These are phyloP conservation scores for Sycobia sp. DNA, from an alignment of 1,140 invertebrate species.

Conservation along the genomic window DNA sequence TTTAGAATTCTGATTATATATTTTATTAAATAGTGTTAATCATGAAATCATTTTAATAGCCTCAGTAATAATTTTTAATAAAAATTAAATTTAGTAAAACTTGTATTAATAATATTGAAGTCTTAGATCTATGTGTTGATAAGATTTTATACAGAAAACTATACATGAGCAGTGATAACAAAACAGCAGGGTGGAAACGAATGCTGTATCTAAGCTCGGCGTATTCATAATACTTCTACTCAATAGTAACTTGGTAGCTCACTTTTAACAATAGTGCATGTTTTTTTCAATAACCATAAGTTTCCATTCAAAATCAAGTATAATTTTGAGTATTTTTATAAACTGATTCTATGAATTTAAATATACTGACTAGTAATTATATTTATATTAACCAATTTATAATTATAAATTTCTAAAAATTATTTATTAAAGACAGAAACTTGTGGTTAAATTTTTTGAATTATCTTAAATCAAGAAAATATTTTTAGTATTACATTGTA, in stretches of 20 bases:
- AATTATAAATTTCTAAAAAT: constrained; percentile 10
- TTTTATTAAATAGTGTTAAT: too few relatives aligned
- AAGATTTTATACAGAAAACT: constrained; percentile 32
- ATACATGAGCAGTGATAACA: constrained; percentile 39
- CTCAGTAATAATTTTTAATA: too few relatives aligned
- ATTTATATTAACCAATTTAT: not conserved
- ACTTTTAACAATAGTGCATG: constrained; percentile 64
- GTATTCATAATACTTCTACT: constrained; percentile 59
- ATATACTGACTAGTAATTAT: too few relatives aligned
- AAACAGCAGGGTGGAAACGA: constrained; percentile 55
- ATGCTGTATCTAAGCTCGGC: constrained; percentile 62
- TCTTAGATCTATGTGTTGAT: not conserved
- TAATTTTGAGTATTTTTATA: not conserved
- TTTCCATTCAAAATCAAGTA: constrained; percentile 45
- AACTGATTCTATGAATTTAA: too few relatives aligned
- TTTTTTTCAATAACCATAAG: constrained; percentile 53
- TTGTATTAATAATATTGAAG: not conserved
- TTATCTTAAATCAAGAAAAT: constrained; percentile 18
- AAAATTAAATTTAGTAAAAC: too few relatives aligned
- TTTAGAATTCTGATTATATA: not conserved
- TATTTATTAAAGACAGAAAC: constrained; percentile 21
- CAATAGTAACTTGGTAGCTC: constrained; percentile 60
- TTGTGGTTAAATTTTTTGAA: constrained; percentile 34
- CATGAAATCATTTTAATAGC: too few relatives aligned
- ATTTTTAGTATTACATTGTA: constrained; percentile 9